Evolutionary conservation across 2,888 invertebrate genomes (phyloP).

Genomic region (Pammene fasciana): DNA sequence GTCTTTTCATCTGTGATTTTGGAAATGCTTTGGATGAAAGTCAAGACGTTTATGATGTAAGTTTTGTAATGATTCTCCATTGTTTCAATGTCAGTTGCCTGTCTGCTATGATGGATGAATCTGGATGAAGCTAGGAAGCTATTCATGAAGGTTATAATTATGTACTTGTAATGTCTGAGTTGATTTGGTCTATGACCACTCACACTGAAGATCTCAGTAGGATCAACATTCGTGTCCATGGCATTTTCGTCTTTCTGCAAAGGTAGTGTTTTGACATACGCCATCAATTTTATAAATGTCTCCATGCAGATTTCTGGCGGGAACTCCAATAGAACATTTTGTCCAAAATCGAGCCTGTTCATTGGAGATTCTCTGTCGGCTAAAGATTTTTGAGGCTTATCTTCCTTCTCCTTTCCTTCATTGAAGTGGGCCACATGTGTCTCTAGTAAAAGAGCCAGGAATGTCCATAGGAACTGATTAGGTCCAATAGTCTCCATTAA

Average conservation of each 20-base stretch:
- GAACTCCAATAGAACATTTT: constrained; percentile 87
- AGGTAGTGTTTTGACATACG: constrained; percentile 87
- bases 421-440: constrained; percentile 85
- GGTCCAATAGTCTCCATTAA: constrained; percentile 88
- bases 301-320: constrained; percentile 84
- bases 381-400: constrained; percentile 58
- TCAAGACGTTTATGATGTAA: constrained; percentile 86
- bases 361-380: constrained; percentile 76
- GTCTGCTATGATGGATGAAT: constrained; percentile 86
- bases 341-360: constrained; percentile 86
- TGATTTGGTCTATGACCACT: constrained; percentile 87
- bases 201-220: constrained; percentile 84
- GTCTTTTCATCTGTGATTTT: constrained; percentile 85
- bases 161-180: constrained; percentile 92
- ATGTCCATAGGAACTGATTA: constrained; percentile 87
- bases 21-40: constrained; percentile 86
- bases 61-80: constrained; percentile 87
- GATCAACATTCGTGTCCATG: constrained; percentile 68
- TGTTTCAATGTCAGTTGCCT: constrained; percentile 70
- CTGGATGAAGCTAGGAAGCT: constrained; percentile 86
- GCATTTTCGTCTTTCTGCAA: constrained; percentile 83
- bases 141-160: constrained; percentile 88
- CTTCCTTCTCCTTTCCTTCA: constrained; percentile 73
- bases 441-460: constrained; percentile 88
- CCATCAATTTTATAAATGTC: constrained; percentile 86